Percentiles rank a stretch among this genome's conserved stretches.
Conservation (phyloP, 2,888 invertebrate species). For the Platerodrilus igneus region DNA sequence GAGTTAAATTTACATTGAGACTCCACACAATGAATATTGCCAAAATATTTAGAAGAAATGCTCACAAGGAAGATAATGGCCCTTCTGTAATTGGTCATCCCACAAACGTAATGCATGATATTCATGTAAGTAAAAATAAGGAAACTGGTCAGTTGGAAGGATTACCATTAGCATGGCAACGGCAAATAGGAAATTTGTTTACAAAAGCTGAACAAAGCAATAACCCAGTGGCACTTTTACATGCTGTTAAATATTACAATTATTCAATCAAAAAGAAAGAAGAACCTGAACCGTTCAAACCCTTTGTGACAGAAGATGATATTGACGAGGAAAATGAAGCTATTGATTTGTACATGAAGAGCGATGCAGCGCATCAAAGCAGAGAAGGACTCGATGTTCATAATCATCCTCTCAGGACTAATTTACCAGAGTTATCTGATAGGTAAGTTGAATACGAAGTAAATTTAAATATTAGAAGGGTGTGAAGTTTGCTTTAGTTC, state of each 20-base stretch:
- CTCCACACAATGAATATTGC: conserved; percentile 27
- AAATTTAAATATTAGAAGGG: no score
- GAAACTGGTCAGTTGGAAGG: conserved; percentile 81
- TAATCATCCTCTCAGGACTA: conserved; percentile 4
- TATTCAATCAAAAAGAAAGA: conserved; percentile 80
- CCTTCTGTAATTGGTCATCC: conserved; percentile 74
- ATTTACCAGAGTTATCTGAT: conserved; percentile 23
- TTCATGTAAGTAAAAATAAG: conserved; percentile 82
- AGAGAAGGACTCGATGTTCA: conserved; percentile 41
- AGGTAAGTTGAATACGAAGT: no score
- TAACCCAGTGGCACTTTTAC: conserved; percentile 85
- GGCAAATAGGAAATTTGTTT: conserved; percentile 75
- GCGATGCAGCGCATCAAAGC: conserved; percentile 67
- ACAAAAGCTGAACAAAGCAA: conserved; percentile 82
- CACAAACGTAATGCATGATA: conserved; percentile 77
- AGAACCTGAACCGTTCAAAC: conserved; percentile 62
- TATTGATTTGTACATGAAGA: conserved; percentile 70
- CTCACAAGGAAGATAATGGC: conserved; percentile 46
- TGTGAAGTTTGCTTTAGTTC: no score
- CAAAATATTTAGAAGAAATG: conserved; percentile 26
- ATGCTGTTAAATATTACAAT: conserved; percentile 87
- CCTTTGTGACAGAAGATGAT: conserved; percentile 73
- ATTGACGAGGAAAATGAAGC: conserved; percentile 80
- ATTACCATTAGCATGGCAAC: conserved; percentile 77
- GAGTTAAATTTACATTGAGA: no score